Conservation (phyloP, 2,797 vertebrate genomes). For the Brachymystax lenok region DNA sequence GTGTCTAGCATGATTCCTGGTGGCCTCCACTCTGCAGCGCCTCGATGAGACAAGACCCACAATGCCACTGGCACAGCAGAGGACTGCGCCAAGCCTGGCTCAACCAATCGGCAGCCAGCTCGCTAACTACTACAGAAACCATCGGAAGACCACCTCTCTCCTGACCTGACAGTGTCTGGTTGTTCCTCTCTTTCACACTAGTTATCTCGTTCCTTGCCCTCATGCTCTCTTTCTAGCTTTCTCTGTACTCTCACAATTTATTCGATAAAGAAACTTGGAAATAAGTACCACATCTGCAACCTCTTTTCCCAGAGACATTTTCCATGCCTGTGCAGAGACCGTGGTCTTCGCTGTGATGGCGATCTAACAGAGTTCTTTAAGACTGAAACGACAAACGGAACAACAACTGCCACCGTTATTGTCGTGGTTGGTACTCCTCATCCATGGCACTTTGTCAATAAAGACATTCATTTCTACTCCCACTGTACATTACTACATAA, state of each 20-base stretch:
- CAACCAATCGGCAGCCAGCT: conserved; percentile 55
- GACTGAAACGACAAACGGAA: conserved; percentile 59
- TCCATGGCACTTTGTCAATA: conserved; percentile 62
- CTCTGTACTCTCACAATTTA: conserved; percentile 8
- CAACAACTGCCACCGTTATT: conserved; percentile 38
- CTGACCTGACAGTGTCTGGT: conserved; percentile 29
- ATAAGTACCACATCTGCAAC: conserved; percentile 11
- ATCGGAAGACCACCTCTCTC: conserved; percentile 20
- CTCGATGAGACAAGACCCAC: conserved; percentile 80
- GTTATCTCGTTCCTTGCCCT: conserved; percentile 29
- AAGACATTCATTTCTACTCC: conserved; percentile 55
- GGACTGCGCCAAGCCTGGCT: conserved; percentile 74
- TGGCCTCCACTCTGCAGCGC: conserved; percentile 87
- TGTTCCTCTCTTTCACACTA: conserved; percentile 17
- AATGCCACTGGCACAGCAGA: conserved; percentile 64
- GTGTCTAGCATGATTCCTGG: conserved; percentile 83
- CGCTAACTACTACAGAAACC: conserved; percentile 36
- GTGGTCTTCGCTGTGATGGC: conserved; percentile 71
- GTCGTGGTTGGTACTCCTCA: conserved; percentile 68
- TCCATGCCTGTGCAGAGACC: not conserved
- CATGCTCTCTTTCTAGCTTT: not conserved
- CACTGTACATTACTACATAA: conserved; percentile 70
- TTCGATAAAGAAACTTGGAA: conserved; percentile 1
- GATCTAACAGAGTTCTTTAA: conserved; percentile 46
- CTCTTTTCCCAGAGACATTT: conserved; percentile 37